Percentiles rank a stretch among this genome's conserved stretches.
These are phyloP conservation scores for Halcyon chelicuti DNA, from an alignment of 2,797 vertebrate genomes.

Conservation along the genomic window DNA sequence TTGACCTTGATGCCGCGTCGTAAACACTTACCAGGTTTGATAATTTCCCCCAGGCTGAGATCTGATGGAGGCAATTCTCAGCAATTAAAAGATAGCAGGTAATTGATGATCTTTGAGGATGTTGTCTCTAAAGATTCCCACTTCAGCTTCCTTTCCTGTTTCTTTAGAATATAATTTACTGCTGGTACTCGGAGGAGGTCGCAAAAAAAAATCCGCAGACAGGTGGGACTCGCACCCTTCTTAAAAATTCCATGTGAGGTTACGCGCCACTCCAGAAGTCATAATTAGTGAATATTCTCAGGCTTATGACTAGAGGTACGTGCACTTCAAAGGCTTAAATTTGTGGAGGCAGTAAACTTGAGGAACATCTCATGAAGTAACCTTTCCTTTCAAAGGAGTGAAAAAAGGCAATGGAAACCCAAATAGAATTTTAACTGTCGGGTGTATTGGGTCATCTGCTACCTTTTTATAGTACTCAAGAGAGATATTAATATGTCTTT, in stretches of 20 bases:
- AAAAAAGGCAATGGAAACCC: neutral
- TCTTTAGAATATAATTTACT: neutral
- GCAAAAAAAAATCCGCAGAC: neutral
- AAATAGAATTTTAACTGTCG: neutral
- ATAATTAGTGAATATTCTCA: neutral
- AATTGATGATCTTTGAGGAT: slow-evolving; percentile 32
- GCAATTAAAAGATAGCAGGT: neutral
- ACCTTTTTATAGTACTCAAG: neutral
- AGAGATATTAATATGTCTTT: neutral
- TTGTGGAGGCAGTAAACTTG: neutral
- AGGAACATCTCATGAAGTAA: neutral
- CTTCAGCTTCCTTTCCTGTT: neutral
- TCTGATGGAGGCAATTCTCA: slow-evolving; percentile 14
- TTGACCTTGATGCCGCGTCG: neutral
- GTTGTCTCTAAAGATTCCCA: neutral
- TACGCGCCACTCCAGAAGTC: neutral
- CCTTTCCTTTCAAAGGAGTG: neutral
- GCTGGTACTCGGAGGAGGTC: neutral
- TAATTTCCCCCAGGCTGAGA: slow-evolving; percentile 36
- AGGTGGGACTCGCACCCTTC: neutral
- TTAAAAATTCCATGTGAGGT: neutral
- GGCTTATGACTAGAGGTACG: fast-evolving
- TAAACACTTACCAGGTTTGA: neutral
- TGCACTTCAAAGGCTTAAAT: neutral
- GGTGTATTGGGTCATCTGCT: neutral